A percentile compares a stretch with the other conserved stretches of the same genome.
Conservation (phyloP, 2,888 invertebrate genomes). For the Zaprionus lineosus region DNA sequence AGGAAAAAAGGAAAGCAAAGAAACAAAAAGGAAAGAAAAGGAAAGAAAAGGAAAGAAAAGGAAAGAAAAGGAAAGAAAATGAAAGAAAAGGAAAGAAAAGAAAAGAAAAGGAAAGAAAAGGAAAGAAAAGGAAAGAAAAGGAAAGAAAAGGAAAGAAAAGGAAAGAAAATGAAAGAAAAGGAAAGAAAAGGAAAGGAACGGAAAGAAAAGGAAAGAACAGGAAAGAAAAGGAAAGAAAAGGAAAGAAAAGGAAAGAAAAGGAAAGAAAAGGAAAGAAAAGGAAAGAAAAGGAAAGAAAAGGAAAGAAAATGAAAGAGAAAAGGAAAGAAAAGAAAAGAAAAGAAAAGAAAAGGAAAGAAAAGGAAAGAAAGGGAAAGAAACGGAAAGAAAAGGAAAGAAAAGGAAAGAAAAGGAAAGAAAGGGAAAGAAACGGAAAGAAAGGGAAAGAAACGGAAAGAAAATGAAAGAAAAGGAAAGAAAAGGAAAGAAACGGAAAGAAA, state of each 20-base stretch:
- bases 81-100: slow-evolving; percentile 1
- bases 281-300: slow-evolving; percentile 24
- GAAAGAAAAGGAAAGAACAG: too few species aligned
- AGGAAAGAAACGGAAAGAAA: neutral
- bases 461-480: slow-evolving; percentile 25
- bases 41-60: neutral
- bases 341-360: slow-evolving; percentile 27
- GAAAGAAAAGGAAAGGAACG: slow-evolving; percentile 23
- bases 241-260: neutral
- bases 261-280: neutral
- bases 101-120: neutral
- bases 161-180: neutral
- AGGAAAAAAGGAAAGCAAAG: too few species aligned
- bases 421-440: neutral
- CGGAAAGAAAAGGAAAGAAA: neutral
- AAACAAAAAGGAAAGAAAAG: neutral
- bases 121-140: slow-evolving; percentile 22
- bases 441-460: neutral
- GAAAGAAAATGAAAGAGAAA: neutral
- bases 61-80: slow-evolving; percentile 23
- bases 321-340: neutral
- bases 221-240: slow-evolving; percentile 11
- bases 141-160: slow-evolving; percentile 1
- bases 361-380: neutral
- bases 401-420: slow-evolving; percentile 25